phyloP scores from a whole-genome alignment of 2,113 vertebrate species.

The Paramisgurnus dabryanus region DNA sequence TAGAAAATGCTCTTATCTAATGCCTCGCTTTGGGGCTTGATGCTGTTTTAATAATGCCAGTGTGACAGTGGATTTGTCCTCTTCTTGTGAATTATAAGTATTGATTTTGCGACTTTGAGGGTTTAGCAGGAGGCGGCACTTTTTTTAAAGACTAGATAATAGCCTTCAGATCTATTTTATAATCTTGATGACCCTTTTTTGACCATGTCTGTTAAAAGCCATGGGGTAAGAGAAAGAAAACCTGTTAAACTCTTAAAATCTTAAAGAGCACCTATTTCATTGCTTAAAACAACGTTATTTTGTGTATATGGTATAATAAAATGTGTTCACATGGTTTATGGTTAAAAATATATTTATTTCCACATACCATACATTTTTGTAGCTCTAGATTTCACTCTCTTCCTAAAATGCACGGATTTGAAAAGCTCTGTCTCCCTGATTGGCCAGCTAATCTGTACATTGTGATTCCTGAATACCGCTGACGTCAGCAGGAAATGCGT shows the following conservation, averaged over 20 bases:
- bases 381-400: no score
- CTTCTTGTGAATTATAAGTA: constrained; percentile 79
- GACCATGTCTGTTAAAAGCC: constrained; percentile 44
- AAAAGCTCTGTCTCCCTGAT: no score
- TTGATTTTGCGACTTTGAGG: constrained; percentile 70
- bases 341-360: no score
- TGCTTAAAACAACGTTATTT: no score
- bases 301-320: no score
- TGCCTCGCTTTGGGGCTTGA: constrained; percentile 68
- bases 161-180: constrained; percentile 56
- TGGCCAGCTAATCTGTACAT: no score
- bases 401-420: no score
- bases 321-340: no score
- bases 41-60: constrained; percentile 77
- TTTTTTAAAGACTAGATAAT: constrained; percentile 58
- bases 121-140: constrained; percentile 33
- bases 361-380: no score
- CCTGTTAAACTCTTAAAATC: constrained; percentile 38
- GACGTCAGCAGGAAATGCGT: no score
- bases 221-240: constrained; percentile 30
- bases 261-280: background rate
- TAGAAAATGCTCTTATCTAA: constrained; percentile 67
- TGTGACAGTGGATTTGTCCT: constrained; percentile 69
- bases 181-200: constrained; percentile 57
- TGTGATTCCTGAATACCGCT: no score